Conservation (phyloP, 37 sponge, comb jelly and placozoan species). For the Eunapius fragilis region DNA sequence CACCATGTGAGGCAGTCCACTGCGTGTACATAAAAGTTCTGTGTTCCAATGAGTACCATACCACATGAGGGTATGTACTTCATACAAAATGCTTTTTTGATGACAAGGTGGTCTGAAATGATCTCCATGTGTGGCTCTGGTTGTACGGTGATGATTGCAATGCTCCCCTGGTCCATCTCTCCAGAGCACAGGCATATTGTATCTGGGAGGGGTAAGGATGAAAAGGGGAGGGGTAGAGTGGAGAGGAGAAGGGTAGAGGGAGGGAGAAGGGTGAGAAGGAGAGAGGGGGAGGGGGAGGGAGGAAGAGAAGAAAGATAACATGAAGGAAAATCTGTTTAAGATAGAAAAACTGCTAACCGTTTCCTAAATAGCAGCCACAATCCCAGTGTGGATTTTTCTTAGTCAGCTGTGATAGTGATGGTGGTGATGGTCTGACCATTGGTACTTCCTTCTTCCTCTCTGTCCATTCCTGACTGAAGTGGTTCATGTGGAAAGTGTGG, state of each 20-base stretch:
- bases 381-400: constrained; percentile 29
- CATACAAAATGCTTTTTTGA: constrained; percentile 23
- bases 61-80: constrained; percentile 2
- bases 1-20: constrained; percentile 38
- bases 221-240: background rate
- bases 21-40: constrained; percentile 54
- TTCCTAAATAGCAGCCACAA: constrained; percentile 55
- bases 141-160: constrained; percentile 4
- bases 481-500: background rate
- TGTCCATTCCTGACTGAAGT: background rate
- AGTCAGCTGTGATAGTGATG: background rate
- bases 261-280: background rate
- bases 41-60: constrained; percentile 61
- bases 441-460: constrained; percentile 39
- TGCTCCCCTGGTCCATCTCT: constrained; percentile 21
- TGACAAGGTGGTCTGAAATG: background rate
- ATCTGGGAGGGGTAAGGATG: background rate
- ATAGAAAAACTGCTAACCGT: background rate
- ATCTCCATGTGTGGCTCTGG: constrained; percentile 3
- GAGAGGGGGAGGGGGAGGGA: background rate
- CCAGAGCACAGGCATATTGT: constrained; percentile 67
- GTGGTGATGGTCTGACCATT: background rate
- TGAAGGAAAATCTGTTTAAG: background rate
- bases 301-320: background rate
- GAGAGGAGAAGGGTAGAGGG: background rate